Conservation (phyloP, 1,140 invertebrate species). For the Drosophila murphyi region DNA sequence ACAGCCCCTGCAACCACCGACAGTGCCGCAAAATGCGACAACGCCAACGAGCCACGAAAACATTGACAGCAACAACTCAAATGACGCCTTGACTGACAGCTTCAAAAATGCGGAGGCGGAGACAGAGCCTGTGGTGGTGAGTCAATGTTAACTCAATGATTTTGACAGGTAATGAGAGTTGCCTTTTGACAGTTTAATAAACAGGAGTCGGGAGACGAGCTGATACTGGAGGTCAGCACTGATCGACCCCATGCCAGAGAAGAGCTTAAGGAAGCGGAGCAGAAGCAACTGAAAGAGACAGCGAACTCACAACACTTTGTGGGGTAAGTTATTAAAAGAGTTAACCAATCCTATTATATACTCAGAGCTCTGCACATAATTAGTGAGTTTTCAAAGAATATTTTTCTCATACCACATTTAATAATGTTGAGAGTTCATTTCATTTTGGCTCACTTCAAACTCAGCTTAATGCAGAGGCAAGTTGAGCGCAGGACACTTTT, state of each 20-base stretch:
- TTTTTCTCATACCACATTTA: too few species aligned
- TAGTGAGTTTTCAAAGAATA: too few species aligned
- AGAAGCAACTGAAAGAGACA: slow-evolving; percentile 2
- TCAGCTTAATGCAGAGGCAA: too few species aligned
- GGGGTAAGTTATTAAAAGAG: slow-evolving; percentile 43
- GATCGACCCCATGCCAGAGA: slow-evolving; percentile 39
- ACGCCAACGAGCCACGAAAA: slow-evolving; percentile 44
- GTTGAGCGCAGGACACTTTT: too few species aligned
- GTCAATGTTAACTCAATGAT: slow-evolving; percentile 57
- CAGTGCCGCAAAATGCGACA: slow-evolving; percentile 59
- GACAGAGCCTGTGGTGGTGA: slow-evolving; percentile 47
- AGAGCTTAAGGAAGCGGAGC: slow-evolving; percentile 6
- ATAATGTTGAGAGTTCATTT: too few species aligned
- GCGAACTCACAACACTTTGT: slow-evolving; percentile 41
- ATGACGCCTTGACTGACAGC: slow-evolving; percentile 54
- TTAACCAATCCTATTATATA: background rate
- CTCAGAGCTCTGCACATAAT: too few species aligned
- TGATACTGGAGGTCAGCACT: slow-evolving; percentile 36
- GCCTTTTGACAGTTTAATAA: slow-evolving; percentile 76
- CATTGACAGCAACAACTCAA: slow-evolving; percentile 15
- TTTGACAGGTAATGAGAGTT: slow-evolving; percentile 70
- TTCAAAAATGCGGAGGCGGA: slow-evolving; percentile 10
- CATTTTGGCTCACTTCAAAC: too few species aligned
- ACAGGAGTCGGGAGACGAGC: slow-evolving; percentile 35
- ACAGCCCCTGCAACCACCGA: slow-evolving; percentile 47